Evolutionary conservation across 2,888 invertebrate species (phyloP).

Genomic region (Drosophila bunnanda): DNA sequence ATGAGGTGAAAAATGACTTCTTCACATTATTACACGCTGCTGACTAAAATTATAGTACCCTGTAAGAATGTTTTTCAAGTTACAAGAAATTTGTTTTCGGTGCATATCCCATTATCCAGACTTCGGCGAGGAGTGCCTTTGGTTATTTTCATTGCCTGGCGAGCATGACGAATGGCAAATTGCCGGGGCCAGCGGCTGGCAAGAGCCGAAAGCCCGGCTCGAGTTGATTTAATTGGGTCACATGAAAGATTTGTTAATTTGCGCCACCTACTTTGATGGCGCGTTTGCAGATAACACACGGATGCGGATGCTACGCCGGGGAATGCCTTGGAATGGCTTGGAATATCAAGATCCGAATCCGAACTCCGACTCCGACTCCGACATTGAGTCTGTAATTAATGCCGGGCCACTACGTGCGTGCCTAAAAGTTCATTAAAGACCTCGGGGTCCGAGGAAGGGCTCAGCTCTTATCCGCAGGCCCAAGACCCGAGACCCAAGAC

Average conservation of each 20-base stretch:
- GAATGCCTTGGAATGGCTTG: slow-evolving; percentile 51
- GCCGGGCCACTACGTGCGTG: slow-evolving; percentile 72
- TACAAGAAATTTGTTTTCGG: neutral
- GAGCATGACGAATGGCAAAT: slow-evolving; percentile 79
- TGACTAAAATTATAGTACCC: too few species aligned
- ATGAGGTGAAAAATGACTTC: too few species aligned
- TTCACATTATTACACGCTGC: too few species aligned
- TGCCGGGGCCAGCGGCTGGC: slow-evolving; percentile 49
- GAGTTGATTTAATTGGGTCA: slow-evolving; percentile 78
- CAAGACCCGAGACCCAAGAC: slow-evolving; percentile 11
- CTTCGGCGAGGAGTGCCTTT: slow-evolving; percentile 42
- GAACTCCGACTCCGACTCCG: slow-evolving; percentile 4
- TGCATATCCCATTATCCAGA: slow-evolving; percentile 17
- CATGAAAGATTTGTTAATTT: slow-evolving; percentile 80
- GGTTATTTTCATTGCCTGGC: slow-evolving; percentile 64
- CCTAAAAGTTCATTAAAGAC: slow-evolving; percentile 70
- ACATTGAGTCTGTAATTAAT: slow-evolving; percentile 66
- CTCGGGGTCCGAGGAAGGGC: slow-evolving; percentile 40
- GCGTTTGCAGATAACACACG: slow-evolving; percentile 63
- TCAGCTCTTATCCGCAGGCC: slow-evolving; percentile 57
- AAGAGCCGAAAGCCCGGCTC: slow-evolving; percentile 24
- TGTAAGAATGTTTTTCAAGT: neutral
- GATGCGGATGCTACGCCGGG: slow-evolving; percentile 46
- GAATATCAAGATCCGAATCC: slow-evolving; percentile 32
- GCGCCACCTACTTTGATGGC: slow-evolving; percentile 79